phyloP scores from a whole-genome alignment of 2,888 invertebrate genomes.

The Hemithea aestivaria region DNA sequence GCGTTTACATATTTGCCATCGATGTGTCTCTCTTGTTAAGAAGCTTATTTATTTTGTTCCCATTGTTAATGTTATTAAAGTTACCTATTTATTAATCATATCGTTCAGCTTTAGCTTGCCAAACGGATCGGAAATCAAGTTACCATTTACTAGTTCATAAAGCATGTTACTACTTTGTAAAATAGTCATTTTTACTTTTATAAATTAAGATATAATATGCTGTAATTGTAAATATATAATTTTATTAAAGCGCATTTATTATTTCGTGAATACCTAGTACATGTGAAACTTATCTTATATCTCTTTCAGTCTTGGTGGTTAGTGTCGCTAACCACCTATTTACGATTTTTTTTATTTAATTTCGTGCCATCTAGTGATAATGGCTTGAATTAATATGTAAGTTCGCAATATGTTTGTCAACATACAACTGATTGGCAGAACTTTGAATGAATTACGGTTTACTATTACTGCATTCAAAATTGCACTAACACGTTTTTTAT shows the following conservation, averaged over 20 bases:
- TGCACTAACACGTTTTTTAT: too few species aligned
- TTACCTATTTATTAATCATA: conserved; percentile 69
- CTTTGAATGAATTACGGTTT: too few species aligned
- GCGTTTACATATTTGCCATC: conserved; percentile 27
- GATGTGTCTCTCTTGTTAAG: conserved; percentile 57
- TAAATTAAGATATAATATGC: conserved; percentile 61
- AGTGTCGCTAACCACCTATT: too few species aligned
- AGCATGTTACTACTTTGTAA: conserved; percentile 52
- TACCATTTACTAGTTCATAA: conserved; percentile 69
- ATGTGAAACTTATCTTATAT: neutral
- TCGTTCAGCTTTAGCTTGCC: conserved; percentile 52
- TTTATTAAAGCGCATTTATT: conserved; percentile 58
- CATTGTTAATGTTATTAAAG: conserved; percentile 73
- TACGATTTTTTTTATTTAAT: too few species aligned
- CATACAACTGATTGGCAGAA: too few species aligned
- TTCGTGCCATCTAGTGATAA: too few species aligned
- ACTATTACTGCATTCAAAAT: too few species aligned
- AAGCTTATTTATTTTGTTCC: conserved; percentile 69
- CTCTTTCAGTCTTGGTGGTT: too few species aligned
- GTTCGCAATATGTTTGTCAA: too few species aligned
- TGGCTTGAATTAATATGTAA: too few species aligned
- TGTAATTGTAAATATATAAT: conserved; percentile 72
- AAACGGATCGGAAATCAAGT: conserved; percentile 56
- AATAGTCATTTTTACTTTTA: conserved; percentile 67
- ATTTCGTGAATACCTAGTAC: conserved; percentile 17